Percentiles rank a stretch among this genome's conserved stretches.
phyloP scores from a whole-genome alignment of 2,888 invertebrate species.

The Andricus curvator region DNA sequence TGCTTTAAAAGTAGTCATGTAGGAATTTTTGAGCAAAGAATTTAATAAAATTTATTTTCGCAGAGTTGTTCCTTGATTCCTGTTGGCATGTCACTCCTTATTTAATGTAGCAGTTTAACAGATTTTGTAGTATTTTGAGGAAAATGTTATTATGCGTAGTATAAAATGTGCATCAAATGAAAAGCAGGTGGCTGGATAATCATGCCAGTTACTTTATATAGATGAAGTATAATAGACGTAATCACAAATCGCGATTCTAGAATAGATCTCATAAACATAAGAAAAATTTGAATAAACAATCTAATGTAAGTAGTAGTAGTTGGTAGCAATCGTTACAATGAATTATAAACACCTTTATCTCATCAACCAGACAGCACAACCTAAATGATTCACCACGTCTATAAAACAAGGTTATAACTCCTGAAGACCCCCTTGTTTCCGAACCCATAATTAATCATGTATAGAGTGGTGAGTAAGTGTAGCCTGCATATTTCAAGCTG shows the following conservation, averaged over 20 bases:
- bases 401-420: slow-evolving; percentile 9
- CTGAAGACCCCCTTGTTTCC: background rate
- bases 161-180: background rate
- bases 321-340: background rate
- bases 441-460: slow-evolving; percentile 31
- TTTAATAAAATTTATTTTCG: too few relatives aligned
- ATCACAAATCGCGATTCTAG: background rate
- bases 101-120: too few relatives aligned
- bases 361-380: background rate
- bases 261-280: background rate
- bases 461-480: slow-evolving; percentile 12
- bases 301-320: background rate
- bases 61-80: too few relatives aligned
- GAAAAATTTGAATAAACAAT: background rate
- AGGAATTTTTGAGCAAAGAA: too few relatives aligned
- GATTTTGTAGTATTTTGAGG: too few relatives aligned
- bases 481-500: slow-evolving; percentile 30
- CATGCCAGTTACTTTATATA: background rate
- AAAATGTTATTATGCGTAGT: background rate
- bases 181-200: background rate
- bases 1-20: too few relatives aligned
- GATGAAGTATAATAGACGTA: background rate
- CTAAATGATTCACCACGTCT: background rate
- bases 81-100: too few relatives aligned
- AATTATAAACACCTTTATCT: background rate